Conservation (phyloP, 2,113 vertebrate genomes). For the Barbus barbus region DNA sequence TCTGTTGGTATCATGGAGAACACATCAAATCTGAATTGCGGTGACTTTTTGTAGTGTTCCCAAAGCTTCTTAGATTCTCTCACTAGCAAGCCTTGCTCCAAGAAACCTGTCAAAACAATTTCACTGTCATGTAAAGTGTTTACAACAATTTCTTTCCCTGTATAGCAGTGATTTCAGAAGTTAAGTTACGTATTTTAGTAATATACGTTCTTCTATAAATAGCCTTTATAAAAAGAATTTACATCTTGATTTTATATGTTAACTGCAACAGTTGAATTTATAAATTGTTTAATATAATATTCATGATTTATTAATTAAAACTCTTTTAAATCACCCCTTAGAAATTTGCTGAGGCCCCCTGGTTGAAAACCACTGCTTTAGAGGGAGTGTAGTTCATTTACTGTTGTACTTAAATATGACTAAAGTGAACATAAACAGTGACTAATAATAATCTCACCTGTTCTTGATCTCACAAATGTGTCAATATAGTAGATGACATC, state of each 20-base stretch:
- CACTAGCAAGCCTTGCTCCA: constrained; percentile 95
- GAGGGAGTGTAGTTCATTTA: not conserved
- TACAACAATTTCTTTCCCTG: not conserved
- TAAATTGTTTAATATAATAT: not conserved
- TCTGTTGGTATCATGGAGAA: constrained; percentile 88
- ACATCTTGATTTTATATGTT: not conserved
- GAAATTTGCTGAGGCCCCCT: not conserved
- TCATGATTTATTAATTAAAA: not conserved
- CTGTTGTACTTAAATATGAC: not conserved
- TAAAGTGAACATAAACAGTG: not conserved
- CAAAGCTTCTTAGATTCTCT: constrained; percentile 79
- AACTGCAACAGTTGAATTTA: not conserved
- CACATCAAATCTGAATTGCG: constrained; percentile 85
- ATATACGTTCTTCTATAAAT: not conserved
- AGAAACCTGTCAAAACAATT: constrained; percentile 80
- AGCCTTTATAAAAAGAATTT: not conserved
- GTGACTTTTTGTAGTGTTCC: constrained; percentile 78
- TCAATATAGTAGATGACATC: constrained; percentile 84
- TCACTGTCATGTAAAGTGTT: not conserved
- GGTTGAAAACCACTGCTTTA: not conserved
- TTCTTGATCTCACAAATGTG: constrained; percentile 82
- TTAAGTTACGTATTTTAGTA: not conserved
- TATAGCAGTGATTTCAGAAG: not conserved
- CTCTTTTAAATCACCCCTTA: not conserved
- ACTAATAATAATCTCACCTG: constrained; percentile 69